Conservation (phyloP, 1,140 invertebrate species). For the Zaprionus kolodkinae region DNA sequence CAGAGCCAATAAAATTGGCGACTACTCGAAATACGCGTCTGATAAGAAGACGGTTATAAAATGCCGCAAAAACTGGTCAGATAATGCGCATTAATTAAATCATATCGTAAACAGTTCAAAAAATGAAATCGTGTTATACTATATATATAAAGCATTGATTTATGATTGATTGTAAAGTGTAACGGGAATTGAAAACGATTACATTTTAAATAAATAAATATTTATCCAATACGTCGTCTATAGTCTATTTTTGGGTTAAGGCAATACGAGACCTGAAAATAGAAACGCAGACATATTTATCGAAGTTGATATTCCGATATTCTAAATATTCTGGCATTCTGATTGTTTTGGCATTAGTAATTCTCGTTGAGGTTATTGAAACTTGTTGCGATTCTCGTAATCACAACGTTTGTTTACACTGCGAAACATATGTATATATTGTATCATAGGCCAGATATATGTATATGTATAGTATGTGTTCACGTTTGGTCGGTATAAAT, state of each 20-base stretch:
- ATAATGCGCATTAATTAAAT: slow-evolving; percentile 60
- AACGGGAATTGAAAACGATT: neutral
- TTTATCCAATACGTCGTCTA: neutral
- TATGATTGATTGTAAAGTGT: neutral
- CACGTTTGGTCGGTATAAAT: slow-evolving; percentile 16
- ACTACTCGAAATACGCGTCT: slow-evolving; percentile 43
- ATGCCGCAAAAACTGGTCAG: slow-evolving; percentile 25
- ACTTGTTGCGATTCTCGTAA: slow-evolving; percentile 62
- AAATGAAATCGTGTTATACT: slow-evolving; percentile 10
- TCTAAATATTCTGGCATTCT: slow-evolving; percentile 41
- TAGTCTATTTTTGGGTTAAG: slow-evolving; percentile 5
- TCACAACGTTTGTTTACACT: slow-evolving; percentile 60
- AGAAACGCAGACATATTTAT: slow-evolving; percentile 32
- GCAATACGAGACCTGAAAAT: slow-evolving; percentile 18
- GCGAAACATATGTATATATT: slow-evolving; percentile 45
- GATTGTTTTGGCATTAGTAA: slow-evolving; percentile 49
- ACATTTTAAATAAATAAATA: neutral
- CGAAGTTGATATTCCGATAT: slow-evolving; percentile 51
- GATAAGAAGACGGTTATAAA: slow-evolving; percentile 49
- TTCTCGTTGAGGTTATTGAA: slow-evolving; percentile 66
- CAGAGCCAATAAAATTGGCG: slow-evolving; percentile 53
- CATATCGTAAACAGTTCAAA: slow-evolving; percentile 57
- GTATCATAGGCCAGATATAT: slow-evolving; percentile 43
- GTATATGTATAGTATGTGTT: neutral
- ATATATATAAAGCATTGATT: slow-evolving; percentile 10